phyloP scores from a whole-genome alignment of 2,888 invertebrate genomes.

The Prenolepis imparis region DNA sequence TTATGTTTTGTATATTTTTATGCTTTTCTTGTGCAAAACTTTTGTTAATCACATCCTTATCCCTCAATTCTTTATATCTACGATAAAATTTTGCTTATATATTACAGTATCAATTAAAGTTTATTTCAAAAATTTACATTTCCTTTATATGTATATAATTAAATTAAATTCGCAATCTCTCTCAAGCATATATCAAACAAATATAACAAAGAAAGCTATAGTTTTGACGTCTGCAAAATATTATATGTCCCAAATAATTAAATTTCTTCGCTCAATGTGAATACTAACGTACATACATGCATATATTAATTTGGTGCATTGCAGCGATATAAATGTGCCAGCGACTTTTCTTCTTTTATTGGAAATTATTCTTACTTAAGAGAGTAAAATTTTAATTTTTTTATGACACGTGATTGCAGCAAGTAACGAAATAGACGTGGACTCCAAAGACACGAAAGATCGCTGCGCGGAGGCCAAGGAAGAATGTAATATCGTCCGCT shows the following conservation, averaged over 20 bases:
- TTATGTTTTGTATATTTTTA: conserved; percentile 22
- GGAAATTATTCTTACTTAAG: not conserved
- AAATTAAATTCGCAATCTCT: not conserved
- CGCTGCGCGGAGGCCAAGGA: conserved; percentile 88
- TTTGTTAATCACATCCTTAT: not conserved
- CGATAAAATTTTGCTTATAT: not conserved
- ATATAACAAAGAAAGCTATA: not conserved
- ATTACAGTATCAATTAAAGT: not conserved
- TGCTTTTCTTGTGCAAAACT: not conserved
- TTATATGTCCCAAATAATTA: not conserved
- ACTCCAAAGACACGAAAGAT: conserved; percentile 82
- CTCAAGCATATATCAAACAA: not conserved
- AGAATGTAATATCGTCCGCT: conserved; percentile 89
- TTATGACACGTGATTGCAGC: conserved; percentile 63
- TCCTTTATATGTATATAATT: not conserved
- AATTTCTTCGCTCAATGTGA: not conserved
- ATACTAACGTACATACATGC: not conserved
- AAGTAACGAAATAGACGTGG: conserved; percentile 85
- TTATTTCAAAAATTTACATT: not conserved
- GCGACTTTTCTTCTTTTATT: conserved; percentile 3
- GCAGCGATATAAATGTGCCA: conserved; percentile 9
- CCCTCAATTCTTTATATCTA: not conserved
- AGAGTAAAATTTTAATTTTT: not conserved
- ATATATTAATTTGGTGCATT: not conserved
- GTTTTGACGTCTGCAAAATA: not conserved